phyloP scores from a whole-genome alignment of 2,113 vertebrate species.

The Labeo catla region DNA sequence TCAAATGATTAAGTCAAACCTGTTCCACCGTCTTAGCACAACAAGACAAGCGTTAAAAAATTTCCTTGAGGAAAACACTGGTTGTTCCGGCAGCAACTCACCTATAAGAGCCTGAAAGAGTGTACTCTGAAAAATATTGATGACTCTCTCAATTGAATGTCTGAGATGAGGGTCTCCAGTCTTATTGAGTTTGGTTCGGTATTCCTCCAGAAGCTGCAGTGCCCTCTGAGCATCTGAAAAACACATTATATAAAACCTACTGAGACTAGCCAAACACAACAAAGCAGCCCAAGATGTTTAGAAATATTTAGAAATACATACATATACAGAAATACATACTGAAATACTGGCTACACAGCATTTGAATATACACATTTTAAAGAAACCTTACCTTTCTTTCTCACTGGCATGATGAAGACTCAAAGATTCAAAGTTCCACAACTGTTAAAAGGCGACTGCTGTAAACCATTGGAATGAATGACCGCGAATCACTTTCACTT shows the following conservation, averaged over 20 bases:
- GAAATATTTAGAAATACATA: neutral
- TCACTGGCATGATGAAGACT: constrained; percentile 76
- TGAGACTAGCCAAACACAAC: neutral
- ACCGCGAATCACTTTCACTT: constrained; percentile 2
- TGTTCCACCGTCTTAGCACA: constrained; percentile 39
- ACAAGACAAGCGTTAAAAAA: neutral
- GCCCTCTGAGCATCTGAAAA: constrained; percentile 83
- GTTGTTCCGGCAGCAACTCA: constrained; percentile 50
- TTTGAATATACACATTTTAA: neutral
- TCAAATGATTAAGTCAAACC: constrained; percentile 44
- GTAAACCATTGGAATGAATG: constrained; percentile 35
- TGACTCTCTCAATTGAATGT: constrained; percentile 85
- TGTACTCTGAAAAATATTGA: constrained; percentile 86
- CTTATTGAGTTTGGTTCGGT: constrained; percentile 80
- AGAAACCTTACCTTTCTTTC: constrained; percentile 79
- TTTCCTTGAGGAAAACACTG: neutral
- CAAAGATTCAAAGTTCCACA: constrained; percentile 15
- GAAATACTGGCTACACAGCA: neutral
- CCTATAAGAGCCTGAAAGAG: constrained; percentile 88
- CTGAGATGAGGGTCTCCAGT: constrained; percentile 82
- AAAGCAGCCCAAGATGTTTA: neutral
- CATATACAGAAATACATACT: neutral
- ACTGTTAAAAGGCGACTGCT: neutral
- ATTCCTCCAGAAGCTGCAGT: constrained; percentile 83
- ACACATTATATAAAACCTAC: neutral